phyloP scores from a whole-genome alignment of 1,140 invertebrate species.

The Drosophila kikkawai region DNA sequence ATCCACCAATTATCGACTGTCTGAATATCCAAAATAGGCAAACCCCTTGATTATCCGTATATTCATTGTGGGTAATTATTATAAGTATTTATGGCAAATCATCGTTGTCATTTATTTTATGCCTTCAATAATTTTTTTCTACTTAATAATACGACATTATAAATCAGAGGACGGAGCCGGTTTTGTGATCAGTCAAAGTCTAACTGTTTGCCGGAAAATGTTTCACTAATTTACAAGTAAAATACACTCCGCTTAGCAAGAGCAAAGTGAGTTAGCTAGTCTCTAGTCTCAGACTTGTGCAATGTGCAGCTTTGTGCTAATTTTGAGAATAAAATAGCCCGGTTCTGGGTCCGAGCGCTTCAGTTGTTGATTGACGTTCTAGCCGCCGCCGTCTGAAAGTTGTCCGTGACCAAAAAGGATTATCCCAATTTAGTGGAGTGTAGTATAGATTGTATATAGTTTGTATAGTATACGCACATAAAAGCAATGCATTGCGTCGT shows the following conservation, averaged over 20 bases:
- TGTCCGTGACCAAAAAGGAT: constrained; percentile 19
- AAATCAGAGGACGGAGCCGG: constrained; percentile 64
- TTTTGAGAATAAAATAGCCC: constrained; percentile 70
- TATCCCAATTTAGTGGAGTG: constrained; percentile 1
- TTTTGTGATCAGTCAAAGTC: constrained; percentile 72
- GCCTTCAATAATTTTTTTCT: constrained; percentile 37
- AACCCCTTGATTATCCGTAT: constrained; percentile 31
- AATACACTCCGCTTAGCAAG: constrained; percentile 27
- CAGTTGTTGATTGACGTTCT: constrained; percentile 58
- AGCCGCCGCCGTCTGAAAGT: constrained; percentile 32
- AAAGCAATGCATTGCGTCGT: constrained; percentile 38
- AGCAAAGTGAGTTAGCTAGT: constrained; percentile 32
- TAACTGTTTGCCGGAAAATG: constrained; percentile 37
- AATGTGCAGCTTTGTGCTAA: constrained; percentile 46
- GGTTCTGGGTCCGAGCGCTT: constrained; percentile 15
- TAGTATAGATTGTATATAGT: constrained; percentile 12
- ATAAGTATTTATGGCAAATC: constrained; percentile 57
- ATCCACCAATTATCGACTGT: constrained; percentile 16
- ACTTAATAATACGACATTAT: constrained; percentile 74
- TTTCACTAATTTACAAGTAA: constrained; percentile 61
- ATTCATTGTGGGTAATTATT: constrained; percentile 46
- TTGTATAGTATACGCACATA: background rate
- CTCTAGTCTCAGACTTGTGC: constrained; percentile 21
- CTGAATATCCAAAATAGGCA: constrained; percentile 20
- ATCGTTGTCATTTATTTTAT: constrained; percentile 30